A percentile compares a stretch with the other conserved stretches of the same genome.
phyloP scores from a whole-genome alignment of 2,888 invertebrate genomes.

The Euzetes globulus region DNA sequence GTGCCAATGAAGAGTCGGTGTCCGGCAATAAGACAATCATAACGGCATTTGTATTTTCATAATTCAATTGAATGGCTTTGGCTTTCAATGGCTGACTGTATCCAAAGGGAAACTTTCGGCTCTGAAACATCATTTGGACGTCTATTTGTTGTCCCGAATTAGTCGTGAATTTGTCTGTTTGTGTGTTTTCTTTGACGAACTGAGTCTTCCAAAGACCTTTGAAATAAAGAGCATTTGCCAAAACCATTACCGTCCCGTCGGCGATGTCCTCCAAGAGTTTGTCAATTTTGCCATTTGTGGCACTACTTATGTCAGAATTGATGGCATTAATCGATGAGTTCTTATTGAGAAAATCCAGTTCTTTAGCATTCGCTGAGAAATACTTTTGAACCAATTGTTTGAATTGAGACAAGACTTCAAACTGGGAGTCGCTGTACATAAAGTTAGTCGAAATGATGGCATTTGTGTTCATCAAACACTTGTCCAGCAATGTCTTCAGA shows the following conservation, averaged over 20 bases:
- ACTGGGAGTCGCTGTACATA: not conserved
- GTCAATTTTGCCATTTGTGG: conserved; percentile 39
- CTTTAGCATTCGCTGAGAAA: not conserved
- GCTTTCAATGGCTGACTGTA: not conserved
- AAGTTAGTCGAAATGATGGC: not conserved
- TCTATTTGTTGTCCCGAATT: not conserved
- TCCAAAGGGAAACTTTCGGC: not conserved
- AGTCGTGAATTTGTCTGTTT: conserved; percentile 31
- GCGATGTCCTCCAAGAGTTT: conserved; percentile 34
- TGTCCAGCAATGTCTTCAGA: not conserved
- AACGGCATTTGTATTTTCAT: not conserved
- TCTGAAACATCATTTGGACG: not conserved
- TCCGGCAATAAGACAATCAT: conserved; percentile 33
- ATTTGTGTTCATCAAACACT: not conserved
- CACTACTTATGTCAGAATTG: conserved; percentile 37
- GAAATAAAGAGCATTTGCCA: conserved; percentile 17
- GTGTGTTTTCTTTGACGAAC: conserved; percentile 41
- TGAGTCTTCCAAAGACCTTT: conserved; percentile 15
- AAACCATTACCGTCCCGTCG: conserved; percentile 41
- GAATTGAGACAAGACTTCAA: not conserved
- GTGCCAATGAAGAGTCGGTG: not conserved
- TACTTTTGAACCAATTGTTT: not conserved
- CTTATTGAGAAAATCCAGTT: conserved; percentile 20
- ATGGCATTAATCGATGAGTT: conserved; percentile 27
- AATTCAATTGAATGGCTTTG: conserved; percentile 1